Evolutionary conservation across 1,140 invertebrate species (phyloP).

Genomic region (Sycobia sp.): DNA sequence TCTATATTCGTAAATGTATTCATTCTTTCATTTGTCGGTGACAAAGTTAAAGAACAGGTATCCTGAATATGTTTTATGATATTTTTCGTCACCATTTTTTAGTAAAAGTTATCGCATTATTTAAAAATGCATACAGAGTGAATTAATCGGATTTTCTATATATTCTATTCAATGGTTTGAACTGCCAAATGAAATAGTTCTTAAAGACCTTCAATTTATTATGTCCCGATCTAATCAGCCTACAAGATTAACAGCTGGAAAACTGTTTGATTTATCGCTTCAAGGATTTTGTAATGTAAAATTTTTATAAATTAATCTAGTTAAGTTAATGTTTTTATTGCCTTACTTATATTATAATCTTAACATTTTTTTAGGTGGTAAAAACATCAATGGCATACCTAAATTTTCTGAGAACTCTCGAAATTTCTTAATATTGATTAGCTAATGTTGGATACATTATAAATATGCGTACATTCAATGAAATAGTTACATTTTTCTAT

Average conservation of each 20-base stretch:
- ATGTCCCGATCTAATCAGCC: conserved; percentile 42
- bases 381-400: conserved; percentile 51
- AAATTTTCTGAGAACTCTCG: conserved; percentile 47
- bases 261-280: conserved; percentile 47
- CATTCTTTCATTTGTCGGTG: conserved; percentile 50
- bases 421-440: conserved; percentile 15
- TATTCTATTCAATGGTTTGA: conserved; percentile 45
- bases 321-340: neutral
- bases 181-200: conserved; percentile 39
- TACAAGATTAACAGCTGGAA: conserved; percentile 41
- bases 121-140: conserved; percentile 35
- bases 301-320: neutral
- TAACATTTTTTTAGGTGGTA: conserved; percentile 39
- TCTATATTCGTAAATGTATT: conserved; percentile 50
- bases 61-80: neutral
- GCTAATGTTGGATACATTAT: neutral
- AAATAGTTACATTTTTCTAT: neutral
- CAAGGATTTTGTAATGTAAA: conserved; percentile 46
- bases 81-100: conserved; percentile 1
- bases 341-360: neutral
- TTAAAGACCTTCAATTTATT: conserved; percentile 40
- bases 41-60: conserved; percentile 50
- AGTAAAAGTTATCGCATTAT: neutral
- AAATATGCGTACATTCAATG: too few relatives aligned
- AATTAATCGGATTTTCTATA: conserved; percentile 37